These are phyloP conservation scores for Emydura subglobosa DNA, from an alignment of 2,113 vertebrate species.

Conservation along the genomic window DNA sequence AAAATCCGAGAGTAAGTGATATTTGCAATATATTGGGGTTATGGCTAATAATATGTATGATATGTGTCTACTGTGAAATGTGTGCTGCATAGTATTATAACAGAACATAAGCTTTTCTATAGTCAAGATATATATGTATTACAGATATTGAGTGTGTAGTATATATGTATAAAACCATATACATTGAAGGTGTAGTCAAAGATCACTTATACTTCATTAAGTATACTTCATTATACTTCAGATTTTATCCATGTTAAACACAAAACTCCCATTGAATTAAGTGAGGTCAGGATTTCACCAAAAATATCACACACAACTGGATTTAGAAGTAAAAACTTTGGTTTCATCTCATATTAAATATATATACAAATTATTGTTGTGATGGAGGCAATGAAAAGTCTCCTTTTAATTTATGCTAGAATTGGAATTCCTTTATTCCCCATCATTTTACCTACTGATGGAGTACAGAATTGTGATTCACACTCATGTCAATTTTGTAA, in stretches of 20 bases:
- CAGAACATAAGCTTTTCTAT: background rate
- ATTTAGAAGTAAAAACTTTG: background rate
- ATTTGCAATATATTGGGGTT: background rate
- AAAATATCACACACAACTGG: background rate
- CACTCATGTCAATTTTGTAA: background rate
- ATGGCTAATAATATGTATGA: background rate
- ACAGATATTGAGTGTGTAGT: background rate
- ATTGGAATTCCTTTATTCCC: background rate
- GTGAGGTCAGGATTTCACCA: background rate
- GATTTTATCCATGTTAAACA: background rate
- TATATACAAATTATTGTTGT: background rate
- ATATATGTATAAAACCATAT: background rate
- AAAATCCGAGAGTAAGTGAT: conserved; percentile 86
- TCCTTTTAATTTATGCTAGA: background rate
- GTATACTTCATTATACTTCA: background rate
- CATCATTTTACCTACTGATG: background rate
- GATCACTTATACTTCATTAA: background rate
- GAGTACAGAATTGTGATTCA: background rate
- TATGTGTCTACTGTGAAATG: background rate
- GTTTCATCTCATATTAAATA: background rate
- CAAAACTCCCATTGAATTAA: background rate
- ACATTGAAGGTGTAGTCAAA: background rate
- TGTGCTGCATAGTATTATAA: background rate
- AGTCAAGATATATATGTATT: background rate
- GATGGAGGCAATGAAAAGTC: background rate